Evolutionary conservation across 2,113 vertebrate species (phyloP).

Genomic region (Oceanites oceanicus): DNA sequence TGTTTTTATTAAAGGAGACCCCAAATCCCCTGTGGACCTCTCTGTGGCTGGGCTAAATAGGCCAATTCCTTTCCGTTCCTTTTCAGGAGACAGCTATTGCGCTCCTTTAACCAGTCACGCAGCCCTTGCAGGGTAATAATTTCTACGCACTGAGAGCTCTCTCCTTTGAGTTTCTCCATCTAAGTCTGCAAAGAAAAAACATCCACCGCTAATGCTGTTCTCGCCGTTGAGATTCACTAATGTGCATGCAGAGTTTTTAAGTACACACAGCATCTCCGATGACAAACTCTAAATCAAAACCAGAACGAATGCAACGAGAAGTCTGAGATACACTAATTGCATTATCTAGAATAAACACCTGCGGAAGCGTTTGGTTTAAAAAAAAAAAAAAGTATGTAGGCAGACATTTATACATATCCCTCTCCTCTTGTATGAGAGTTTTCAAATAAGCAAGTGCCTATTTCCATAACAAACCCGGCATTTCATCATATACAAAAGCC

Average conservation of each 20-base stretch:
- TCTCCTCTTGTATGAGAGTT: background rate
- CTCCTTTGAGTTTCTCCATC: background rate
- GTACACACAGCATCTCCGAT: background rate
- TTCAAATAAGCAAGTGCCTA: background rate
- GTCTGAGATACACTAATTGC: background rate
- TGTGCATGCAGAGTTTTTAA: rapidly evolving
- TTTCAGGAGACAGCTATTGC: background rate
- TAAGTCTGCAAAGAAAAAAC: background rate
- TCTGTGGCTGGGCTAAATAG: background rate
- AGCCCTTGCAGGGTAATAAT: background rate
- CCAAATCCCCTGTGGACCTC: background rate
- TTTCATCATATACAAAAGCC: background rate
- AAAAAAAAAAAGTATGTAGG: background rate
- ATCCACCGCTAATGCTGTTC: background rate
- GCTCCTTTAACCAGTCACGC: background rate
- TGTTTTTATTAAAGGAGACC: background rate
- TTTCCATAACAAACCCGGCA: background rate
- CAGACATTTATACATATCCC: background rate
- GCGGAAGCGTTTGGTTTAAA: background rate
- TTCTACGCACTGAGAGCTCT: background rate
- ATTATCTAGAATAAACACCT: background rate
- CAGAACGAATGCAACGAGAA: background rate
- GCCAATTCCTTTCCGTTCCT: background rate
- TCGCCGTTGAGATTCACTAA: background rate
- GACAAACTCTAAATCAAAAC: background rate